Conservation (phyloP, 2,888 invertebrate species). For the Melikaiella ostensackeni region DNA sequence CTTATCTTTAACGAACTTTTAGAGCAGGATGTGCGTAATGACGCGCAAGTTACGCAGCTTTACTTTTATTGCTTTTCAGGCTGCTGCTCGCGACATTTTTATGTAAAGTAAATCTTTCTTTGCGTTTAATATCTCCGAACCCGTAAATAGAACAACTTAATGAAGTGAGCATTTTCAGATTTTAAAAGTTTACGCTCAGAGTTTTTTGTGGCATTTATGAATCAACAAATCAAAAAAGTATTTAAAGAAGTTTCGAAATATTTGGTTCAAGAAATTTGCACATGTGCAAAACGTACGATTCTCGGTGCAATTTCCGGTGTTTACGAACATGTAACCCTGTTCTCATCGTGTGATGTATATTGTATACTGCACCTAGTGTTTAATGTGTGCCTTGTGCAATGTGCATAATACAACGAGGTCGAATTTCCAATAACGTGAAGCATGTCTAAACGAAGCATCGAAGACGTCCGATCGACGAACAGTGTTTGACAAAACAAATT, state of each 20-base stretch:
- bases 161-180: not conserved
- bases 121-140: not conserved
- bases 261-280: not conserved
- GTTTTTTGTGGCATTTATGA: not conserved
- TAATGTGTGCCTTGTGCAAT: not conserved
- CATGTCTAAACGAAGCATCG: constrained; percentile 22
- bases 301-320: constrained; percentile 26
- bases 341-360: constrained; percentile 3
- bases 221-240: too few relatives aligned
- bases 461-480: constrained; percentile 29
- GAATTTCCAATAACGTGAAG: constrained; percentile 26
- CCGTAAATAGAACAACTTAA: not conserved
- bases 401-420: constrained; percentile 5
- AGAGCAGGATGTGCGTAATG: constrained; percentile 14
- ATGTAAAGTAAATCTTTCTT: not conserved
- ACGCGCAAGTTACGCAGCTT: constrained; percentile 3
- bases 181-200: not conserved
- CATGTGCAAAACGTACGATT: constrained; percentile 13
- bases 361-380: not conserved
- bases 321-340: not conserved
- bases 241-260: too few relatives aligned
- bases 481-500: constrained; percentile 34
- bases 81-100: not conserved
- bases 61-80: constrained; percentile 11
- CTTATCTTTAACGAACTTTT: not conserved